Base-by-base conservation (phyloP, 2,888 invertebrate species). In the Callimorpha dominula region DNA sequence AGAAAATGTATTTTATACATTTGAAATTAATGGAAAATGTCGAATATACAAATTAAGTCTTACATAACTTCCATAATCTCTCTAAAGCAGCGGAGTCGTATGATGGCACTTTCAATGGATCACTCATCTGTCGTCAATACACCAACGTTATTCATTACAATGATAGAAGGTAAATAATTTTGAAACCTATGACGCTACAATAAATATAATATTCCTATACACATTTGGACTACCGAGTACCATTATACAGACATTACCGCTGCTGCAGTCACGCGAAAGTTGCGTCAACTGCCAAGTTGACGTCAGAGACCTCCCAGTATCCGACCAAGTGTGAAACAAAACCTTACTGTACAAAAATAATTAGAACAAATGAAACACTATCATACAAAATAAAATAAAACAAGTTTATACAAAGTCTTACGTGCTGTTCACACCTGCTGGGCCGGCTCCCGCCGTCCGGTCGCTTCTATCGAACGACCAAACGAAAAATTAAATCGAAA, bases 341-440 rank as follows among this genome's bases (percentile, higher is more conserved):
- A 92, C 89, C 80, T 87, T 88, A 89, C 89, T 91, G 89, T 92
- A 93, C 90, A 93, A 92, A 93, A 92, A 89, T 88, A 86, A 88
- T 89, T 81, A 84, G 73, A 87, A 86, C 84, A 84, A 91, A 89
- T 83, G 87, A 88, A 92, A 92, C 90, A 86, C 88, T 92, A 93
- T 91, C 82, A 87, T 92, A 93, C 91, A 92, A 92, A 92, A 92
- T 89, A 87, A 89, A 86, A 88, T 84, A 88, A 90, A 88, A 88
- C 85, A 88, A 85, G 80, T 84, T 88, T 88, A 89, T 87, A 91
- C 89, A 92, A 90, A 87, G 83, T 88, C 85, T 84, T 84, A 81
- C 85, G 83, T 83, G 86, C 82, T 84, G 84, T 78, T 83, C 80
- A 79, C 81, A 83, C 79, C 76, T 74, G 80, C 78, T 78, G 80